phyloP scores from a whole-genome alignment of 2,113 vertebrate species.

The Malurus alboscapulatus region DNA sequence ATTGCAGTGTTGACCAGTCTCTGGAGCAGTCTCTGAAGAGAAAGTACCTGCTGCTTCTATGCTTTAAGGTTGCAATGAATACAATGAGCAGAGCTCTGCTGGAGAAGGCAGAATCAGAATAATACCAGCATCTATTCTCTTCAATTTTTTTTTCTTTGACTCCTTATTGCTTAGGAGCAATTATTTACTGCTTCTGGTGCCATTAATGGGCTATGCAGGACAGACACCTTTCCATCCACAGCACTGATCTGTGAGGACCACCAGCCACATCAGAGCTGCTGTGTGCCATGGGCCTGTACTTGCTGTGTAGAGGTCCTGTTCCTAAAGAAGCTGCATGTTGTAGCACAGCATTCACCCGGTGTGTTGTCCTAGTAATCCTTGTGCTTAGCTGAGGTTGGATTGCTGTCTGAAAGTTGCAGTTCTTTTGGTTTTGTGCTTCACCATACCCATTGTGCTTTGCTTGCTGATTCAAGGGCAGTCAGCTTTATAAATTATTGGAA shows the following conservation, averaged over 20 bases:
- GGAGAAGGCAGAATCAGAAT: background rate
- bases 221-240: background rate
- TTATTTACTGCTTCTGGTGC: background rate
- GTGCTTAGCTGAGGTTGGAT: background rate
- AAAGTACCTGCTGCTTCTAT: background rate
- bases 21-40: background rate
- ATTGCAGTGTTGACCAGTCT: background rate
- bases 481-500: background rate
- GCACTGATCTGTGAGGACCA: background rate
- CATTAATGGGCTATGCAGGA: background rate
- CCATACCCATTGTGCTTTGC: background rate
- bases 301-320: fast-evolving
- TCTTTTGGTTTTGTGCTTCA: background rate
- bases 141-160: background rate
- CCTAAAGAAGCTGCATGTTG: background rate
- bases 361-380: fast-evolving
- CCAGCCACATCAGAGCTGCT: background rate
- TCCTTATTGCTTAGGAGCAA: background rate
- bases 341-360: background rate
- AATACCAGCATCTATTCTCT: background rate
- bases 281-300: fast-evolving
- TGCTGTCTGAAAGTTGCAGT: background rate
- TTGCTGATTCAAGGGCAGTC: background rate
- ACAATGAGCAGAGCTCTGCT: background rate
- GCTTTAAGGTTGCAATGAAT: background rate